Conservation (phyloP, 2,888 invertebrate genomes). For the Malthinus flaveolus region DNA sequence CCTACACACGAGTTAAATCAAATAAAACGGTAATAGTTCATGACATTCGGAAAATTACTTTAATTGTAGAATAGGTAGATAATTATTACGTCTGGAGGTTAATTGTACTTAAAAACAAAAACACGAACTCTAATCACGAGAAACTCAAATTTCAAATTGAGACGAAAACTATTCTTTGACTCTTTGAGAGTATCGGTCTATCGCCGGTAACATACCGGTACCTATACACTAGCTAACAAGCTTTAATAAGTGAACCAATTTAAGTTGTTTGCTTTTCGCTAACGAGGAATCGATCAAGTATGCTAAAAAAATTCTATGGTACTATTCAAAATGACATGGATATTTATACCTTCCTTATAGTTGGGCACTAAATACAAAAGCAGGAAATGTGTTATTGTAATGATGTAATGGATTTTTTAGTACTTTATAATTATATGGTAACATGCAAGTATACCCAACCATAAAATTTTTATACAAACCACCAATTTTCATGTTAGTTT, state of each 20-base stretch:
- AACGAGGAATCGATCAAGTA: too few species aligned
- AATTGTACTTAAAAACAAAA: conserved; percentile 53
- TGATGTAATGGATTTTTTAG: conserved; percentile 6
- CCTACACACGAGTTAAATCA: too few species aligned
- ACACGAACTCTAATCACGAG: conserved; percentile 46
- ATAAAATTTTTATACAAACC: conserved; percentile 8
- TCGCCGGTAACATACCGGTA: not conserved
- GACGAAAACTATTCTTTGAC: not conserved
- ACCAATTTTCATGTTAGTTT: conserved; percentile 18
- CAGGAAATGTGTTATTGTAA: conserved; percentile 6
- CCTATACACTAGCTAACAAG: not conserved
- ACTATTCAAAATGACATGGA: too few species aligned
- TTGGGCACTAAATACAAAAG: conserved; percentile 2
- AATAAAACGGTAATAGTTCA: conserved; percentile 56
- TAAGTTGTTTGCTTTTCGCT: too few species aligned
- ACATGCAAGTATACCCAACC: conserved; percentile 5
- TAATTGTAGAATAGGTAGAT: conserved; percentile 52
- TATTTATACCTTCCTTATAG: conserved; percentile 5
- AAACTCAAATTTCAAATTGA: conserved; percentile 34
- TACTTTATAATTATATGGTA: conserved; percentile 6
- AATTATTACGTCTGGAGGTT: conserved; percentile 54
- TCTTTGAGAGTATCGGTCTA: not conserved
- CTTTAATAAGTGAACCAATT: not conserved
- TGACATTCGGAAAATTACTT: conserved; percentile 57
- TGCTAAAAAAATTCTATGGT: too few species aligned